A percentile compares a stretch with the other conserved stretches of the same genome.
Evolutionary conservation across 2,113 vertebrate species (phyloP).

Genomic region (Gracilinanus agilis): DNA sequence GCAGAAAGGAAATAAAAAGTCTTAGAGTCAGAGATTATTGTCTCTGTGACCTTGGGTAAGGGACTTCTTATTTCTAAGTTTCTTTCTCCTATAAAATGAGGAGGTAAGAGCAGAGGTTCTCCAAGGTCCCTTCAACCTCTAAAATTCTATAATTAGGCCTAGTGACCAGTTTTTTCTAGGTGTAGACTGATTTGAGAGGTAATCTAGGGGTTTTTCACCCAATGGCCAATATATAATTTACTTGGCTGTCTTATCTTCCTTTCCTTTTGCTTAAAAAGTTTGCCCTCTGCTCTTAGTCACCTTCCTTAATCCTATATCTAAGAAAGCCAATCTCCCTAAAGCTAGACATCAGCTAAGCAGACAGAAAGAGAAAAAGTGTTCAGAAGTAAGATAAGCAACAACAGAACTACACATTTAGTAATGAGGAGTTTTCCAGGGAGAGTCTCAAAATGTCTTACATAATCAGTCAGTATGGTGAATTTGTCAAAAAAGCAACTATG

Average conservation of each 20-base stretch:
- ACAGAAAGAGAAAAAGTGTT: not conserved
- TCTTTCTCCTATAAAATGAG: not conserved
- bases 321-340: not conserved
- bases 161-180: not conserved
- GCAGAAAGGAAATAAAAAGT: not conserved
- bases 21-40: not conserved
- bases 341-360: not conserved
- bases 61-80: not conserved
- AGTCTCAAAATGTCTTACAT: not conserved
- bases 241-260: not conserved
- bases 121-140: not conserved
- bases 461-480: not conserved
- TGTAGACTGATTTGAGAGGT: not conserved
- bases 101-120: not conserved
- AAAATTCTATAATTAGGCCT: not conserved
- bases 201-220: not conserved
- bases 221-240: not conserved
- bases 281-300: not conserved
- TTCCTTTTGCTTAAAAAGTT: not conserved
- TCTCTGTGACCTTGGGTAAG: not conserved
- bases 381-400: not conserved
- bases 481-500: not conserved
- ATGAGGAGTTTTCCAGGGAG: constrained; percentile 3
- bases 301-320: not conserved
- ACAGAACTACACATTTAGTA: not conserved